Base-by-base conservation (phyloP, 2,113 vertebrate genomes). In the Hiodon tergisus region DNA sequence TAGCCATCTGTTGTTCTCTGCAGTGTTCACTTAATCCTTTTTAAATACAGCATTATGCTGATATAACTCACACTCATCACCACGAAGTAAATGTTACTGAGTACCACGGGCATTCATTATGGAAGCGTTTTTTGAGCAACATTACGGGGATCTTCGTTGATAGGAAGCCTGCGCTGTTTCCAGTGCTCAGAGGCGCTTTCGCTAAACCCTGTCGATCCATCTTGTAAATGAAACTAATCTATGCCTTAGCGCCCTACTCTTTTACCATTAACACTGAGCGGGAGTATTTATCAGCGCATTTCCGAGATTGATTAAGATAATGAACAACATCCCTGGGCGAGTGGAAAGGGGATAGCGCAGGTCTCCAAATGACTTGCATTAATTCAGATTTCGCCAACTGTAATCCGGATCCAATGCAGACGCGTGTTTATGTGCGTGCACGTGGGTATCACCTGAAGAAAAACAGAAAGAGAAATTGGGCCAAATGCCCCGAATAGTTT, bases 241-340 rank as follows among this genome's bases (percentile, higher is more conserved):
- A 60, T 70, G 75, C 71, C 17, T 72, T 62, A 62, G 73, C 65
- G 70, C 59, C 54, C 78, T 80, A 78, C 74, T 77, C 72, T n/a
- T 57, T 63, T 81, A 79, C 81, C 78, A 83, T 81, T 84, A 86
- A 69, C 79, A 79, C 51, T 47, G 70, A 83, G 76, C 63, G 51
- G 31, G 78, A 78, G 82, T 82, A 84, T 86, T 84, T 81, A 78
- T 77, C 73, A 82, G 74, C 62, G 67, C 55, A 61, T 75, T 80
- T 10, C 5, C 63, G 74, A 85, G 79, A 87, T 88, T 82, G 81
- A 88, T 88, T 80, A 84, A 83, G 81, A 80, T 84, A 86, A 88
- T 87, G 82, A 86, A 84, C 77, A 78, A 78, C 79, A 80, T 87
- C 78, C 80, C 63, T 72, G 77, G 81, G 67, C 65, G 69, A 50